Conservation (phyloP, 2,113 vertebrate genomes). For the Limanda limanda region DNA sequence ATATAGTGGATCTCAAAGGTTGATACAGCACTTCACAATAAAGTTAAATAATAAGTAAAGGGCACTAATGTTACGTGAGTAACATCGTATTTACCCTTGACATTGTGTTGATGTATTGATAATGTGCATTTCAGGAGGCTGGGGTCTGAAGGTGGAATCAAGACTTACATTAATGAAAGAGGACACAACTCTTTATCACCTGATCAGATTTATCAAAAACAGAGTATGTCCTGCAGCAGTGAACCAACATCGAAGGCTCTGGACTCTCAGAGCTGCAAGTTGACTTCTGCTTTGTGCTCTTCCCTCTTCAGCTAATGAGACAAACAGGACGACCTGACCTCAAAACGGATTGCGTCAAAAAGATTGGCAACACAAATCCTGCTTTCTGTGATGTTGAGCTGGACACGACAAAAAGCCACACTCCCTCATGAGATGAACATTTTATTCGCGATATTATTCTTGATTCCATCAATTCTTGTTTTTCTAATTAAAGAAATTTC, state of each 20-base stretch:
- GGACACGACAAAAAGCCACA: slow-evolving; percentile 35
- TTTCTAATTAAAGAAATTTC: too few species aligned
- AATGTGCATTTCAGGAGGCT: slow-evolving; percentile 69
- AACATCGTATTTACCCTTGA: not conserved
- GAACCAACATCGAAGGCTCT: not conserved
- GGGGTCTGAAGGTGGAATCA: slow-evolving; percentile 63
- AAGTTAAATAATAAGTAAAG: too few species aligned
- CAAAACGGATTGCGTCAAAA: slow-evolving; percentile 20
- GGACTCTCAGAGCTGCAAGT: rapidly evolving
- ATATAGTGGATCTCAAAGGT: slow-evolving; percentile 88
- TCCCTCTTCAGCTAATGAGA: slow-evolving; percentile 37
- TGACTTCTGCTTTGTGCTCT: slow-evolving; percentile 27
- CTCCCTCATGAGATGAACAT: slow-evolving; percentile 16
- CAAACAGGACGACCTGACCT: slow-evolving; percentile 41
- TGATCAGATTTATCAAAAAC: slow-evolving; percentile 61
- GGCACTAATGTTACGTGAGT: too few species aligned
- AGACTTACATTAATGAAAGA: slow-evolving; percentile 74
- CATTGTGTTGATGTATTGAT: not conserved
- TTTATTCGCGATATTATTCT: not conserved
- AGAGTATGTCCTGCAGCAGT: slow-evolving; percentile 59
- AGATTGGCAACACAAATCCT: slow-evolving; percentile 52
- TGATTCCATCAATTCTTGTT: too few species aligned
- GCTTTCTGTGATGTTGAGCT: slow-evolving; percentile 63
- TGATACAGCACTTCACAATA: not conserved
- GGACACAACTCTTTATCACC: slow-evolving; percentile 76